These are phyloP conservation scores for Eulacestoma nigropectus DNA, from an alignment of 2,113 vertebrate species.

Conservation along the genomic window DNA sequence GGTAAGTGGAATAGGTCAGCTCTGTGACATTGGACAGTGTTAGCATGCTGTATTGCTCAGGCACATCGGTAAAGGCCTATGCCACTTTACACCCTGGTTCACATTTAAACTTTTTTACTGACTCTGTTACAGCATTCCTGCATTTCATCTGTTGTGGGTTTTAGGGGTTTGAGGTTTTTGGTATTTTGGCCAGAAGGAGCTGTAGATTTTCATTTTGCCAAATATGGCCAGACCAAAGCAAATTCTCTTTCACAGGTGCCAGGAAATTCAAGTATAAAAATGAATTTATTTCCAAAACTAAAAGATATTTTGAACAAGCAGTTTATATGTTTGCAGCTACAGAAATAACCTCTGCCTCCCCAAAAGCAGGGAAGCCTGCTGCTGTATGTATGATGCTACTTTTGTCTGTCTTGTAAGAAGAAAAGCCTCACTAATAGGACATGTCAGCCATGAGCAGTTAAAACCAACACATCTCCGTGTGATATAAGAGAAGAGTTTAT, in stretches of 20 bases:
- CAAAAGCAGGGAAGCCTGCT: not conserved
- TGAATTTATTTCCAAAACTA: not conserved
- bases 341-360: not conserved
- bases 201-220: not conserved
- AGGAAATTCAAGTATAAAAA: not conserved
- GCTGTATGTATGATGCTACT: not conserved
- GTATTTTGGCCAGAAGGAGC: not conserved
- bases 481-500: not conserved
- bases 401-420: not conserved
- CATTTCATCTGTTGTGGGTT: not conserved
- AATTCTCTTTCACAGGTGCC: not conserved
- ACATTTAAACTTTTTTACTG: not conserved
- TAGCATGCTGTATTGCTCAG: not conserved
- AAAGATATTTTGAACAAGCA: not conserved
- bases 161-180: not conserved
- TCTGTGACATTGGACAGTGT: not conserved
- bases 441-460: not conserved
- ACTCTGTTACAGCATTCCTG: not conserved
- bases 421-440: not conserved
- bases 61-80: not conserved
- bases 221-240: not conserved
- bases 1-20: not conserved
- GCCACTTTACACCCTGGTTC: not conserved
- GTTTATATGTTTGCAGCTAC: not conserved
- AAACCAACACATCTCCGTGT: not conserved